Base-by-base conservation (phyloP, 1,140 invertebrate genomes). In the Planococcus citri region DNA sequence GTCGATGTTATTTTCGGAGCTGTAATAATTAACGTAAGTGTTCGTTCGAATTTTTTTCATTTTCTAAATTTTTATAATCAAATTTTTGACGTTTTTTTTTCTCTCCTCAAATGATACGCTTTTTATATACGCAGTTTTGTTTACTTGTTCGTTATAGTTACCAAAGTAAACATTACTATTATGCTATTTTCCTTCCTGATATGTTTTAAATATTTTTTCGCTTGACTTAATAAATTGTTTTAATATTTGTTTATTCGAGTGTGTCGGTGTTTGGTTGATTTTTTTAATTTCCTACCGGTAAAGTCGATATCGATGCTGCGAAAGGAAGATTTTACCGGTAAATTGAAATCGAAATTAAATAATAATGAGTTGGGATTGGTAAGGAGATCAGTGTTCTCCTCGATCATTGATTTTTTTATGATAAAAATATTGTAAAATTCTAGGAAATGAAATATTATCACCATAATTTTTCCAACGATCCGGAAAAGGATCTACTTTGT, bases 141-240 rank as follows among this genome's bases (percentile, higher is more conserved):
- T 51, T 51, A 51, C 41, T 51, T n/a, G n/a, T 51, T 51, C 17
- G n/a, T 51, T 51, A 51, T 51, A 51, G 41, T 51, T 51, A 51
- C 41, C 41, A 51, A 51, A 20, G 41, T 51, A 51, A 51, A 51
- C 41, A 51, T 51, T 6, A 17, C 41, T 51, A 51, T 51, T 51
- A 8, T 37, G 6, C 33, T 37, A 37, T 37, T 37, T 37, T 37
- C 33, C 33, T 51, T 20, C 17, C 29, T 33, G 4, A 33, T 33
- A 6, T 12, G 29, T 33, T 3, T 33, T n/a, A n/a, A n/a, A n/a
- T n/a, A n/a, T 33, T 33, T 51, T 51, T 51, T 51, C n/a, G 41
- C 41, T 20, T 20, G 2, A 17, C 6, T 51, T 51, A 51, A 51
- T 51, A 51, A 51, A 51, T n/a, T 4, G n/a, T 51, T 51, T 51